Evolutionary conservation across 2,113 vertebrate genomes (phyloP), one percentile per base, ranked within the genome.

Genomic region (Oxyruncus cristatus): DNA sequence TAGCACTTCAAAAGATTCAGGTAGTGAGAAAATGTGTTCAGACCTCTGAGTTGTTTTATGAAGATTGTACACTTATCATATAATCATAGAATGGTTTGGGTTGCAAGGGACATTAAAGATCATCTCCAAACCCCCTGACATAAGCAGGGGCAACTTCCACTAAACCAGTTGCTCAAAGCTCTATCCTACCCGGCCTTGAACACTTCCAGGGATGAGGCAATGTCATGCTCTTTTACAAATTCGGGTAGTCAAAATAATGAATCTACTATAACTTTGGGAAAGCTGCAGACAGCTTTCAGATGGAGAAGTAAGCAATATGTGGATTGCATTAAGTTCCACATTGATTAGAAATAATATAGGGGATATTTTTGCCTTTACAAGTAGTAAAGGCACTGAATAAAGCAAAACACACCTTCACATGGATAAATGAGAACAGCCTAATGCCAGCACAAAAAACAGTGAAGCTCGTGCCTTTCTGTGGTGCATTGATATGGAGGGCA

Each of bases 31-130:
- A 88, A 71, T 10, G 0, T 18, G 33, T 58, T n/a, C 41, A 53
- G 44, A 37, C 6, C 19, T 39, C 42, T 63, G 32, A 39, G 26
- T 11, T 67, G 11, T 59, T 89, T 59, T 44, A 23, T 35, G 23
- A 63, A 80, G 27, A 68, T 19, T 0, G 0, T 62, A 47, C 46
- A 41, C 47, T 18, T 26, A 7, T 8, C n/a, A 68, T 2, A 49
- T 41, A 68, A 47, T 49, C 55, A 42, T 15, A 33, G 47, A 70
- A 56, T 33, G 9, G 14, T 33, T 63, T 49, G 65, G 32, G 41
- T 44, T 44, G 41, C 41, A 44, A 66, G 30, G 28, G 30, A 44
- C 63, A 20, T 23, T 66, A 66, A 44, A 33, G 22, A 67, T 24
- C 65, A 67, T 17, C 32, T 46, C 22, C 42, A 66, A 17, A 21